These are phyloP conservation scores for Ypsolopha scabrella DNA, from an alignment of 2,888 invertebrate species.

Conservation along the genomic window DNA sequence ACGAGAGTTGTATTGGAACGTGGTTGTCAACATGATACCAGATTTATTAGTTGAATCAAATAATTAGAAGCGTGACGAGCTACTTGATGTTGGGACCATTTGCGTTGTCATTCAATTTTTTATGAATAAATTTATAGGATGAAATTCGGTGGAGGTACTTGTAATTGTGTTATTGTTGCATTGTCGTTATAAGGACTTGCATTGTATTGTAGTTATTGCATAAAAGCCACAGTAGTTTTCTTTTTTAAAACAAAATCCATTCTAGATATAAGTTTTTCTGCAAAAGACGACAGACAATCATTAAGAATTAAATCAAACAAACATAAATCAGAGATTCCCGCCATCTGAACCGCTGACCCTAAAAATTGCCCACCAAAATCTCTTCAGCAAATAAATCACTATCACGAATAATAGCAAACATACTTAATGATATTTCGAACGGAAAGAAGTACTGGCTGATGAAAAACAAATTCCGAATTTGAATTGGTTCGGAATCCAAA, in stretches of 20 bases:
- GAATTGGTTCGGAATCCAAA: constrained; percentile 59
- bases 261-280: too few species aligned
- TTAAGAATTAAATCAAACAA: too few species aligned
- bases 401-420: constrained; percentile 11
- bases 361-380: constrained; percentile 22
- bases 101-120: background rate
- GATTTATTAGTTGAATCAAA: constrained; percentile 47
- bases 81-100: constrained; percentile 16
- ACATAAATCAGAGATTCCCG: background rate
- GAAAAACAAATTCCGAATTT: constrained; percentile 62
- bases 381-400: constrained; percentile 48
- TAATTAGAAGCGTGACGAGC: constrained; percentile 48
- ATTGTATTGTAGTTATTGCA: background rate
- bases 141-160: background rate
- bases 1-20: constrained; percentile 5
- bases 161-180: background rate
- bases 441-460: constrained; percentile 53
- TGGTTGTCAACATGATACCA: constrained; percentile 54
- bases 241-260: too few species aligned
- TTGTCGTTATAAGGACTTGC: background rate
- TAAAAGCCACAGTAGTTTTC: too few species aligned
- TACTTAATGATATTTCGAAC: constrained; percentile 55
- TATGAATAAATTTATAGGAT: background rate
- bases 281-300: too few species aligned
- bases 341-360: constrained; percentile 33